Evolutionary conservation across 2,888 invertebrate genomes (phyloP).

Genomic region (Pristionchus entomophagus): DNA sequence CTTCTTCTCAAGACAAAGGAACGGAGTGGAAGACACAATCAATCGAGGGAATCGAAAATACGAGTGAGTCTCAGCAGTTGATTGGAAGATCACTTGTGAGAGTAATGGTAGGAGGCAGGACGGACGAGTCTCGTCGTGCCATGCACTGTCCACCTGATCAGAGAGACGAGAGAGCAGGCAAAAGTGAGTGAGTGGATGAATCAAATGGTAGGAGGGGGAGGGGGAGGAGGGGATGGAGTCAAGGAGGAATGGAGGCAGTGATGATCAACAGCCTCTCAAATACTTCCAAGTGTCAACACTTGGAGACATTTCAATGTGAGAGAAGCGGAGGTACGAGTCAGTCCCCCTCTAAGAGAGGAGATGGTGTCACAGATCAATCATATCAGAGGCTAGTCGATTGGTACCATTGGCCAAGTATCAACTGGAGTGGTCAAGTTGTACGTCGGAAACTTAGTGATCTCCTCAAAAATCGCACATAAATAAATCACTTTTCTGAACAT

Average conservation of each 20-base stretch:
- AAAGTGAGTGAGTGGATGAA: not conserved
- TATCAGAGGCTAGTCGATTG: not conserved
- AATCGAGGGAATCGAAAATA: not conserved
- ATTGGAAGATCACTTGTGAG: constrained; percentile 10
- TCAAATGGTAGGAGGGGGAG: not conserved
- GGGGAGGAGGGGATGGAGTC: not conserved
- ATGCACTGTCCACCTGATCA: not conserved
- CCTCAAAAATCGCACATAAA: too few relatives aligned
- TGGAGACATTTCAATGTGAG: constrained; percentile 15
- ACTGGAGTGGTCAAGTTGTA: too few relatives aligned
- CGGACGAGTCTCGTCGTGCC: not conserved
- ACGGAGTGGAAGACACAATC: not conserved
- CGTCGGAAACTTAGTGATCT: too few relatives aligned
- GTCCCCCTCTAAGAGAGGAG: not conserved
- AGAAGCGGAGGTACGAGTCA: not conserved
- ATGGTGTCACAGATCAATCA: constrained; percentile 5
- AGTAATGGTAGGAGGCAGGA: not conserved
- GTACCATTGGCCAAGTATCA: not conserved
- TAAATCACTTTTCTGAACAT: not conserved
- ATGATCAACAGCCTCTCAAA: constrained; percentile 3
- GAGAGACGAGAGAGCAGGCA: not conserved
- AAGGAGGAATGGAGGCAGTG: constrained; percentile 13
- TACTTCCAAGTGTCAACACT: constrained; percentile 29
- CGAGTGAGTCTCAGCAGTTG: not conserved
- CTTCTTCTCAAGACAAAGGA: not conserved